phyloP scores from a whole-genome alignment of 2,113 vertebrate genomes.

The Pagrus major region DNA sequence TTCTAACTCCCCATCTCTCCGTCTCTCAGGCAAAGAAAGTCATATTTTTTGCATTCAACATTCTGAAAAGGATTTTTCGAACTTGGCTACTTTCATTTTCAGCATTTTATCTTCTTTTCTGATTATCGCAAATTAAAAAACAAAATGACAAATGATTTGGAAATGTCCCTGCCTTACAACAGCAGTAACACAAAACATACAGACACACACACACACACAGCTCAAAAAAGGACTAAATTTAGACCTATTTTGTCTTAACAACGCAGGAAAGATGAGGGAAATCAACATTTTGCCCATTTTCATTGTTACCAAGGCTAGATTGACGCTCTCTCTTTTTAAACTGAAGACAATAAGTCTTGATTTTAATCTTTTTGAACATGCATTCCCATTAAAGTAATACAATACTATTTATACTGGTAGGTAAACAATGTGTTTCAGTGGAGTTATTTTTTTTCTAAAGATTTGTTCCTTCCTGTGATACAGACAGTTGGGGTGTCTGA shows the following conservation, averaged over 20 bases:
- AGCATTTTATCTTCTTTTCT: not conserved
- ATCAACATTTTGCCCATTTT: not conserved
- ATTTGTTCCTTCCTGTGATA: too few relatives aligned
- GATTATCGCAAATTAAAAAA: not conserved
- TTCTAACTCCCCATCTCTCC: not conserved
- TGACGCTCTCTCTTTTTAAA: too few relatives aligned
- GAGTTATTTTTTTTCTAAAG: too few relatives aligned
- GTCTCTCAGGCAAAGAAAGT: constrained; percentile 20
- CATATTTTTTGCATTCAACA: not conserved
- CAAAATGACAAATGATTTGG: not conserved
- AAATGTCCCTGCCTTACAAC: not conserved
- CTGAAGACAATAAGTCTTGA: not conserved
- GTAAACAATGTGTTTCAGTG: too few relatives aligned
- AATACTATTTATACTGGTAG: too few relatives aligned
- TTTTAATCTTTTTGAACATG: not conserved
- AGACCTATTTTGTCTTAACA: not conserved
- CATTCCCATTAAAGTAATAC: too few relatives aligned
- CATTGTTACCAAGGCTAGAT: not conserved
- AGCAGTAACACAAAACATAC: too few relatives aligned
- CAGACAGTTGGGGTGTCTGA: not conserved
- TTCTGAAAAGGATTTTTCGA: constrained; percentile 18
- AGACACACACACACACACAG: not conserved
- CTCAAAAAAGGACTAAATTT: not conserved
- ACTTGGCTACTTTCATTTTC: constrained; percentile 3
- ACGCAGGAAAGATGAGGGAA: not conserved